A percentile compares a stretch with the other conserved stretches of the same genome.
Evolutionary conservation across 1,140 invertebrate genomes (phyloP).

Genomic region (Arion vulgaris): DNA sequence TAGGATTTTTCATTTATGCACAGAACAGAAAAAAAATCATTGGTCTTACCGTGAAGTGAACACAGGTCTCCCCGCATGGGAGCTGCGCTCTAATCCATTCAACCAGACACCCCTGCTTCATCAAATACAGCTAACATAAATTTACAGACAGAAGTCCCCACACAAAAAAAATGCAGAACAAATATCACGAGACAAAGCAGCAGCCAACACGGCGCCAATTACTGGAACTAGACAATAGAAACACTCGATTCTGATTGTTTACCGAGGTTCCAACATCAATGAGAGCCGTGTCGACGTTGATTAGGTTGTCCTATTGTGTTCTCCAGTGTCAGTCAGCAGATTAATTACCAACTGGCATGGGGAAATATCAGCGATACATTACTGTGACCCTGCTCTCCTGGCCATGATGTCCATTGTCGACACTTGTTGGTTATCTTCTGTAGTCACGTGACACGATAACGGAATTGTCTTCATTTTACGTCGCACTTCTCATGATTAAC

Average conservation of each 20-base stretch:
- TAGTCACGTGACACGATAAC: too few species aligned
- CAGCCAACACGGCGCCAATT: conserved; percentile 12
- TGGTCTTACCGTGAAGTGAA: too few species aligned
- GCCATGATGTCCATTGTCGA: too few species aligned
- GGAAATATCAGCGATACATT: not conserved
- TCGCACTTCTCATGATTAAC: too few species aligned
- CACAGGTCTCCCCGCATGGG: too few species aligned
- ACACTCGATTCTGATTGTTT: not conserved
- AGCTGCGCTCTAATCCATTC: too few species aligned
- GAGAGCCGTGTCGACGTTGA: not conserved
- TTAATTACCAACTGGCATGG: not conserved
- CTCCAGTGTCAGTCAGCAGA: not conserved
- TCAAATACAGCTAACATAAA: too few species aligned
- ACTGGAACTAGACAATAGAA: not conserved
- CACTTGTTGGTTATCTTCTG: too few species aligned
- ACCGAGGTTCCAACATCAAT: not conserved
- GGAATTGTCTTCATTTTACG: too few species aligned
- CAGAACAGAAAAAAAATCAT: too few species aligned
- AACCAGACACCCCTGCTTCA: too few species aligned
- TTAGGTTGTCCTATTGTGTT: conserved; percentile 6
- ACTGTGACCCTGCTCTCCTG: not conserved
- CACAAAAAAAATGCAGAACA: not conserved
- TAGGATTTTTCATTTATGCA: too few species aligned
- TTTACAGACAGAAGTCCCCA: not conserved
- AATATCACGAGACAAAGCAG: not conserved